Conservation (phyloP, 2,113 vertebrate genomes). For the Desmodus rotundus region DNA sequence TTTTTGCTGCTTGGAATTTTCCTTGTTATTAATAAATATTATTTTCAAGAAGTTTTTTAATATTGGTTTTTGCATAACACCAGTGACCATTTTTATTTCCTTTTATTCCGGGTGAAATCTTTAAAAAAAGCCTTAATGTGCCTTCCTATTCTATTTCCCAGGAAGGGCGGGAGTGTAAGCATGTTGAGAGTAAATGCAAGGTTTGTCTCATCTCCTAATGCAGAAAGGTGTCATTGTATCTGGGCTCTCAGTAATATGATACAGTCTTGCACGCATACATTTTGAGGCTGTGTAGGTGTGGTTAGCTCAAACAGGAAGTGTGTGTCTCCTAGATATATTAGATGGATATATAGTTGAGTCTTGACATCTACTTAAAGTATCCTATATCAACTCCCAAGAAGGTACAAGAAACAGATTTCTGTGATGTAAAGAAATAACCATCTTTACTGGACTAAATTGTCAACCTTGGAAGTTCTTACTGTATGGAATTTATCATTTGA, state of each 20-base stretch:
- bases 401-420: slow-evolving; percentile 19
- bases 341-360: slow-evolving; percentile 28
- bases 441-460: not conserved
- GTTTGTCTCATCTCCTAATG: not conserved
- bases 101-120: slow-evolving; percentile 26
- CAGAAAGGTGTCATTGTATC: not conserved
- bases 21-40: slow-evolving; percentile 1
- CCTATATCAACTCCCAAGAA: not conserved
- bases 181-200: not conserved
- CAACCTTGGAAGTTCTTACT: not conserved
- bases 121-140: slow-evolving; percentile 9
- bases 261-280: not conserved
- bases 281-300: slow-evolving; percentile 12
- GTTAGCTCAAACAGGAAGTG: not conserved
- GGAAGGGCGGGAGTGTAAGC: not conserved
- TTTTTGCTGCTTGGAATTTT: slow-evolving; percentile 29
- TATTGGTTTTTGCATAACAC: slow-evolving; percentile 5
- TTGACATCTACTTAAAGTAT: not conserved
- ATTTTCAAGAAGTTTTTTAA: slow-evolving; percentile 2
- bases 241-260: not conserved
- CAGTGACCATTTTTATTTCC: not conserved
- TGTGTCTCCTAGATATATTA: not conserved
- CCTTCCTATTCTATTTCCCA: slow-evolving; percentile 8
- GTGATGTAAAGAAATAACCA: slow-evolving; percentile 5
- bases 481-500: slow-evolving; percentile 9